phyloP scores from a whole-genome alignment of 1,140 invertebrate species.

The Dendrolimus punctatus region DNA sequence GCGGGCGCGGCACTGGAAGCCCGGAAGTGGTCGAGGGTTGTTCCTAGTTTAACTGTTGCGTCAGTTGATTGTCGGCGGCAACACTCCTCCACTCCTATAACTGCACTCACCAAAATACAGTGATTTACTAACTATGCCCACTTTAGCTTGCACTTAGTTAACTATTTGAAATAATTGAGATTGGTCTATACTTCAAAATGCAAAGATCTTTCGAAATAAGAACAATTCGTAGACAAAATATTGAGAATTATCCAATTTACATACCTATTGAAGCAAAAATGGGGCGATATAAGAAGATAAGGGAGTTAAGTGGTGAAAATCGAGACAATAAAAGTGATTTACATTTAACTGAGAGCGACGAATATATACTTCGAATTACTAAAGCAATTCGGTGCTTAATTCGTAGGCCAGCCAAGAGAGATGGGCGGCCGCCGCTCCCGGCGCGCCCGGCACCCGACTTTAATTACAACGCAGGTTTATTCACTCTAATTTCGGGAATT shows the following conservation, averaged over 20 bases:
- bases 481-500: slow-evolving; percentile 67
- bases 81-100: slow-evolving; percentile 2
- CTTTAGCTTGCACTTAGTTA: too few species aligned
- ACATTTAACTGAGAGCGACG: slow-evolving; percentile 60
- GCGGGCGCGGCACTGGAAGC: slow-evolving; percentile 33
- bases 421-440: slow-evolving; percentile 47
- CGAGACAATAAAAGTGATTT: slow-evolving; percentile 67
- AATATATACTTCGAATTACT: slow-evolving; percentile 70
- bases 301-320: slow-evolving; percentile 38
- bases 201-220: too few species aligned
- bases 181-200: too few species aligned
- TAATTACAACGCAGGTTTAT: slow-evolving; percentile 71
- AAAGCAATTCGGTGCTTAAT: slow-evolving; percentile 68
- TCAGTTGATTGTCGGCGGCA: slow-evolving; percentile 41
- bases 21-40: slow-evolving; percentile 54
- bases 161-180: too few species aligned
- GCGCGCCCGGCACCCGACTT: slow-evolving; percentile 47
- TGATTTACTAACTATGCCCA: too few species aligned
- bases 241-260: slow-evolving; percentile 13
- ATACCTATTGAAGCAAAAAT: slow-evolving; percentile 20
- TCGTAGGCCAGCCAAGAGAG: slow-evolving; percentile 67
- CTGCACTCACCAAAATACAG: too few species aligned
- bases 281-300: slow-evolving; percentile 31
- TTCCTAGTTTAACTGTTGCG: slow-evolving; percentile 61
- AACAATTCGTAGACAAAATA: too few species aligned